Evolutionary conservation across 2,888 invertebrate genomes (phyloP).

Genomic region (Cremastinae sp.): DNA sequence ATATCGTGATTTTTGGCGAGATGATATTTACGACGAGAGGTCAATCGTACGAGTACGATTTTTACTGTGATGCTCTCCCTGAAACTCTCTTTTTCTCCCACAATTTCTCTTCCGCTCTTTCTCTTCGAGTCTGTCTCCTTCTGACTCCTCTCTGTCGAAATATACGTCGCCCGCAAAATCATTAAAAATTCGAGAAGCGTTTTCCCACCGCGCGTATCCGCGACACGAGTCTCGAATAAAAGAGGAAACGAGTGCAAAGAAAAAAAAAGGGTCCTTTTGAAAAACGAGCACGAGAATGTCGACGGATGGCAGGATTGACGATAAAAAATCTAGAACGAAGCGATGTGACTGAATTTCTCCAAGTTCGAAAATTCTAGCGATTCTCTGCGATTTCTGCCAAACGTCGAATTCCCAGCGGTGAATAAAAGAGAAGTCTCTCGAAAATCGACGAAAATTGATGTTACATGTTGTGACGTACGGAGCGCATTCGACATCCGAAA

Average conservation of each 20-base stretch:
- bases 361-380: constrained; percentile 8
- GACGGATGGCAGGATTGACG: not conserved
- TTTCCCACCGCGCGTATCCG: not conserved
- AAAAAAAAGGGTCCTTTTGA: not conserved
- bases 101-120: not conserved
- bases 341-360: not conserved
- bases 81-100: not conserved
- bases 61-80: not conserved
- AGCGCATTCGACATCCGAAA: too few species aligned
- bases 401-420: not conserved
- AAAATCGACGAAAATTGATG: not conserved
- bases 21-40: constrained; percentile 14
- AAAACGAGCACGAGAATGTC: not conserved
- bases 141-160: not conserved
- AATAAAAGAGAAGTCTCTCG: constrained; percentile 8
- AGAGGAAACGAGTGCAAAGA: not conserved
- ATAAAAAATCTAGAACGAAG: not conserved
- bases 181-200: constrained; percentile 38
- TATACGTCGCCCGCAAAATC: not conserved
- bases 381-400: not conserved
- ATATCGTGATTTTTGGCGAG: not conserved
- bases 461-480: too few species aligned
- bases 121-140: too few species aligned
- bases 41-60: constrained; percentile 6
- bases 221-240: not conserved